Percentiles rank a stretch among this genome's conserved stretches.
Conservation (phyloP, 1,140 invertebrate genomes). For the Callitettix versicolor region DNA sequence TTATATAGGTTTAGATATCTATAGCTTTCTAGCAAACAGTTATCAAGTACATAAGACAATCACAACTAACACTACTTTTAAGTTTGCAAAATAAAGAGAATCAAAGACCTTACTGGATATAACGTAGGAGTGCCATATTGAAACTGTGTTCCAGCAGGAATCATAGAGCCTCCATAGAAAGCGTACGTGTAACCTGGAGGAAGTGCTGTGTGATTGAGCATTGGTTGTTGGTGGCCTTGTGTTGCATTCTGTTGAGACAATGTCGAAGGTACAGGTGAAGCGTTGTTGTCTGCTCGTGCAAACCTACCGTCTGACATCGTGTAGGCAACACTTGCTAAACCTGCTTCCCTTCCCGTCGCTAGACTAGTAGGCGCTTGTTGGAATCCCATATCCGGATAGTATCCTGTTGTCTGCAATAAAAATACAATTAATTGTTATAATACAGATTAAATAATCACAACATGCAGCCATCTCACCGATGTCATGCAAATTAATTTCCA, state of each 20-base stretch:
- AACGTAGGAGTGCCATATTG: conserved; percentile 59
- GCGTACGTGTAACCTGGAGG: conserved; percentile 53
- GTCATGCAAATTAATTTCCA: too few relatives aligned
- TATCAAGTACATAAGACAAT: too few relatives aligned
- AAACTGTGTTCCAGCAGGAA: conserved; percentile 56
- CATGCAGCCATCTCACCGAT: too few relatives aligned
- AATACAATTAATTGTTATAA: neutral
- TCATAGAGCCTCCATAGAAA: conserved; percentile 49
- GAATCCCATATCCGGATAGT: conserved; percentile 53
- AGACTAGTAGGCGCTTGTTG: conserved; percentile 45
- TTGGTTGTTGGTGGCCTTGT: conserved; percentile 45
- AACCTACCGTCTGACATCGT: conserved; percentile 64
- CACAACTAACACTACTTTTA: too few relatives aligned
- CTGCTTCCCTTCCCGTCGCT: conserved; percentile 38
- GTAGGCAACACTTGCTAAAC: conserved; percentile 61
- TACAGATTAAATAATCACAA: neutral
- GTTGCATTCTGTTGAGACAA: conserved; percentile 51
- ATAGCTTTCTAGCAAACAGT: too few relatives aligned
- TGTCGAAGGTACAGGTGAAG: conserved; percentile 64
- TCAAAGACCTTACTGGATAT: conserved; percentile 44
- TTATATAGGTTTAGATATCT: too few relatives aligned
- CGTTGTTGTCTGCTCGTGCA: conserved; percentile 69
- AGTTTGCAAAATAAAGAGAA: neutral
- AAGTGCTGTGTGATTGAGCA: conserved; percentile 43
- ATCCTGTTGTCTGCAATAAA: conserved; percentile 31